Percentiles rank a stretch among this genome's conserved stretches.
phyloP scores from a whole-genome alignment of 2,888 invertebrate genomes.

The Itoplectis maculator region DNA sequence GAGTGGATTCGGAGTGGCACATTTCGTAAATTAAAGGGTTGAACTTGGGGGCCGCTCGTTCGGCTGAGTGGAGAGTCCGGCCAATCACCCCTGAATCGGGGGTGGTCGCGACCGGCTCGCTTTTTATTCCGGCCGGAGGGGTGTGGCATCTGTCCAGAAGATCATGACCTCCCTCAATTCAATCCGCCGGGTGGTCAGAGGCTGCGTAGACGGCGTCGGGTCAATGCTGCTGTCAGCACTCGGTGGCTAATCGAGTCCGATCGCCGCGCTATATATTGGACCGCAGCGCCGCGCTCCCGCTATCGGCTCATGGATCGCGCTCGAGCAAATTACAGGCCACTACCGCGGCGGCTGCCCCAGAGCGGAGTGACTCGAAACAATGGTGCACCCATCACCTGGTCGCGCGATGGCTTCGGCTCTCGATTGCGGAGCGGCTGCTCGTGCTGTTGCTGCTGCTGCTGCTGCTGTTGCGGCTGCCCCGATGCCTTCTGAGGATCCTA shows the following conservation, averaged over 20 bases:
- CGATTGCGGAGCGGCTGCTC: conserved; percentile 4
- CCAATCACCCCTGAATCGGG: conserved; percentile 37
- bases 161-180: conserved; percentile 79
- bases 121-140: conserved; percentile 47
- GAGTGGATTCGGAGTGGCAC: not conserved
- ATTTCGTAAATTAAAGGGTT: conserved; percentile 12
- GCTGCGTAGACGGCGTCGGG: conserved; percentile 35
- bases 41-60: not conserved
- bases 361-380: conserved; percentile 76
- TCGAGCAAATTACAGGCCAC: conserved; percentile 76
- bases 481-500: conserved; percentile 65
- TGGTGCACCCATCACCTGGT: conserved; percentile 72
- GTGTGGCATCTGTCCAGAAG: conserved; percentile 76
- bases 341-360: conserved; percentile 56
- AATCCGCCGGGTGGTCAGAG: conserved; percentile 62
- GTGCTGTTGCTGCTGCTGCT: conserved; percentile 21
- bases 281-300: conserved; percentile 59
- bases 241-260: conserved; percentile 75
- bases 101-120: conserved; percentile 46
- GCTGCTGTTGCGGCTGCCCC: conserved; percentile 12
- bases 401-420: conserved; percentile 24
- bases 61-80: conserved; percentile 4
- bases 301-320: conserved; percentile 69
- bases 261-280: conserved; percentile 71
- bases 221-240: conserved; percentile 72